These are phyloP conservation scores for Drusus annulatus DNA, from an alignment of 1,140 invertebrate genomes.

Conservation along the genomic window DNA sequence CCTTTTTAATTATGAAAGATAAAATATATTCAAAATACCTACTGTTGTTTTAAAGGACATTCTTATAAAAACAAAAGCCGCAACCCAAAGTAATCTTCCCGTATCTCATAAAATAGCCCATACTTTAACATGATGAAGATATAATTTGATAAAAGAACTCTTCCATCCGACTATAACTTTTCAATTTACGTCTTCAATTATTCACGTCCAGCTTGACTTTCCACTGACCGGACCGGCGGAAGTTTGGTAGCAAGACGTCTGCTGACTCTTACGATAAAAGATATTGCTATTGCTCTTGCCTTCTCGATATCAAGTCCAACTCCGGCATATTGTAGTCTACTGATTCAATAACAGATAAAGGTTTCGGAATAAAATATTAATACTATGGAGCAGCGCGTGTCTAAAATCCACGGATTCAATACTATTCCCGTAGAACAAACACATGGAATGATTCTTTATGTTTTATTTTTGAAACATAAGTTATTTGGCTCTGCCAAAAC, in stretches of 20 bases:
- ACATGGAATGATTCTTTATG: no score
- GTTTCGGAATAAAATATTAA: conserved; percentile 56
- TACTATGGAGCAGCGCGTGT: conserved; percentile 43
- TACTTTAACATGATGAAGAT: no score
- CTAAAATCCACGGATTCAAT: conserved; percentile 12
- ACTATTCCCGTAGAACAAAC: neutral
- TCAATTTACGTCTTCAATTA: conserved; percentile 46
- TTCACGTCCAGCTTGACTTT: conserved; percentile 36
- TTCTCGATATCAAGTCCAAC: conserved; percentile 8
- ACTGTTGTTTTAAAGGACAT: no score
- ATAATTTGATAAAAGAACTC: conserved; percentile 1
- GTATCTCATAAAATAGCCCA: no score
- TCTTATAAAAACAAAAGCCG: no score
- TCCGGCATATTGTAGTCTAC: conserved; percentile 7
- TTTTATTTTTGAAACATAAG: no score
- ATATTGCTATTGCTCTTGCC: neutral
- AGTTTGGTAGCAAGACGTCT: conserved; percentile 13
- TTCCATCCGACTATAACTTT: neutral
- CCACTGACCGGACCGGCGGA: conserved; percentile 26
- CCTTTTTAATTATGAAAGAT: no score
- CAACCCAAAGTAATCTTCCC: no score
- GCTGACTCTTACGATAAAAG: conserved; percentile 5
- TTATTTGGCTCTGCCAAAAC: no score
- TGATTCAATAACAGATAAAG: conserved; percentile 57
- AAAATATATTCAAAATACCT: no score